These are phyloP conservation scores for Himantopus leucocephalus DNA, from an alignment of 2,113 vertebrate species.

Conservation along the genomic window DNA sequence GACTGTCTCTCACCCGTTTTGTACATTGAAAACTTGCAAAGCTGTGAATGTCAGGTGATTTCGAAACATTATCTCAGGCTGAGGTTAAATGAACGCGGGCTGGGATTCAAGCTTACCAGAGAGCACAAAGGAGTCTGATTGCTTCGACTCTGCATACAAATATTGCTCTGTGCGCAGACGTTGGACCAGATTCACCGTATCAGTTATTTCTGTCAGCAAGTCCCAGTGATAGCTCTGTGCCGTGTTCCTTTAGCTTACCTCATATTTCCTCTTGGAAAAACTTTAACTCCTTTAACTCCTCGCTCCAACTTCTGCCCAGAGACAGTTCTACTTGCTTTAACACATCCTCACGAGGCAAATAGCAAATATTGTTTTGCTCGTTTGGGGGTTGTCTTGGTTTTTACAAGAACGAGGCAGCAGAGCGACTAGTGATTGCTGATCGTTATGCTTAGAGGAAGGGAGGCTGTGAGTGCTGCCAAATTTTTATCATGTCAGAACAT, in stretches of 20 bases:
- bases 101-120: neutral
- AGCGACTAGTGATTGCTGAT: neutral
- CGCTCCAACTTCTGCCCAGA: neutral
- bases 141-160: neutral
- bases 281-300: neutral
- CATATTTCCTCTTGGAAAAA: neutral
- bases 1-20: neutral
- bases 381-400: neutral
- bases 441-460: neutral
- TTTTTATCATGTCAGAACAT: neutral
- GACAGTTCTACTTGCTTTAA: neutral
- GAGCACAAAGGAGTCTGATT: neutral
- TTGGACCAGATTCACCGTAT: neutral
- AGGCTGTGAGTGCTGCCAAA: neutral
- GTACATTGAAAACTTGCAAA: neutral
- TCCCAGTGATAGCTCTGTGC: neutral
- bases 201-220: neutral
- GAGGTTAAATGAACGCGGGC: fast-evolving
- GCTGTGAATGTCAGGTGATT: neutral
- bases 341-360: neutral
- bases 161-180: neutral
- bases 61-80: neutral
- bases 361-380: neutral
- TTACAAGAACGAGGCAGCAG: neutral
- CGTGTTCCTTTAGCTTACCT: neutral